Base-by-base conservation (phyloP, 2,113 vertebrate genomes). In the Callithrix jacchus region DNA sequence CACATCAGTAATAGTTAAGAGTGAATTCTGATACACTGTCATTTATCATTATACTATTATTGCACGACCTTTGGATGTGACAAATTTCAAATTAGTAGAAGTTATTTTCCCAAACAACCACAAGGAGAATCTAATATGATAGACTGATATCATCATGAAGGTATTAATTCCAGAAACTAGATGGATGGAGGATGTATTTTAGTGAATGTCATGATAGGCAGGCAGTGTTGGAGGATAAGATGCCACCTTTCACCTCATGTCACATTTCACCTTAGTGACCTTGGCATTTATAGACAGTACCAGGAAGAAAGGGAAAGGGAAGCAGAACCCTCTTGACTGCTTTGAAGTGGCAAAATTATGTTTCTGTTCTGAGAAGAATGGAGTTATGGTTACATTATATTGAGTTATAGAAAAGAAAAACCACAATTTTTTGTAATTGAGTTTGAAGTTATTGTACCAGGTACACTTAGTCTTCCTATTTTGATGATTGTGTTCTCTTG, bases 321-420 rank as follows among this genome's bases (percentile, higher is more conserved):
- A 16, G 27, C 1, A 0, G n/a, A 42, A 47, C 49, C 6, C n/a
- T 82, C 54, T 3, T 54, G 35, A 61, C 2, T 74, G 35, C 2
- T 58, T 80, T 76, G 13, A 83, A 80, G n/a, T 82, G 40, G 14
- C 16, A 86, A 86, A 95, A 64, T 20, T 3, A 35, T 42, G 6
- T 4, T 42, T 68, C 70, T 21, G 32, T 83, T 8, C 20, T n/a
- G 9, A 8, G 27, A 8, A 68, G 56, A 91, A 91, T 88, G 23
- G 5, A 32, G 12, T 95, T 82, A 77, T 61, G 11, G 74, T 25
- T 12, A 30, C 91, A 66, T 17, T 20, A 49, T 18, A 6, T 20
- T 70, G 18, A 76, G 13, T 83, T 83, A 61, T 27, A 86, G 37
- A 91, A 91, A 94, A 61, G 25, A 74, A 70, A 95, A 91, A 68